Percentiles rank a stretch among this genome's conserved stretches.
Conservation (phyloP, 2,797 vertebrate species). For the Lepus townsendii region DNA sequence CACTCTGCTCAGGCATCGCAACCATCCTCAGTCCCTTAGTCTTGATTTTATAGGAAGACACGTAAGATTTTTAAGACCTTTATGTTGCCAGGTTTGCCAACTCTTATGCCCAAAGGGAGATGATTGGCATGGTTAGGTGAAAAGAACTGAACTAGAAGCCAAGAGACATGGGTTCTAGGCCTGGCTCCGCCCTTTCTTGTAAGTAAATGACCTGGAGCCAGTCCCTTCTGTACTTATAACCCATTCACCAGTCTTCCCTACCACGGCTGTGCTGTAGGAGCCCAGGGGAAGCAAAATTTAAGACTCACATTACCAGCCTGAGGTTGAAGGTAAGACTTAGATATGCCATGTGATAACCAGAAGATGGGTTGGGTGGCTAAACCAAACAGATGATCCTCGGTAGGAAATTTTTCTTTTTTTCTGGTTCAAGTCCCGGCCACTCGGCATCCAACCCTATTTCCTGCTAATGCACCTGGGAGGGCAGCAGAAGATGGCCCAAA, state of each 20-base stretch:
- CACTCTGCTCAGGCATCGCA: too few species aligned
- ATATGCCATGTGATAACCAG: background rate
- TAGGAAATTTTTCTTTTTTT: conserved; percentile 5
- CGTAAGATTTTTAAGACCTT: background rate
- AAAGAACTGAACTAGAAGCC: background rate
- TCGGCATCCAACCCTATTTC: too few species aligned
- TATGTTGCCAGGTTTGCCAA: background rate
- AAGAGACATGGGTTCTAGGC: background rate
- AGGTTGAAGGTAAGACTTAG: background rate
- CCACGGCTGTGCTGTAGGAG: background rate
- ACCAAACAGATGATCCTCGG: background rate
- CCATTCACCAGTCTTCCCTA: background rate
- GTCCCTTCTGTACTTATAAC: background rate
- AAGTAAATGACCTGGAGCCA: background rate
- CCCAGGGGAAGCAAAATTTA: background rate
- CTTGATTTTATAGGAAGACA: background rate
- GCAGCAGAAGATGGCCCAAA: too few species aligned
- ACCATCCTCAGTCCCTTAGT: background rate
- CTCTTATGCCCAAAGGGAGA: background rate
- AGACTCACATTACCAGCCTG: background rate
- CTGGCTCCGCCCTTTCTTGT: background rate
- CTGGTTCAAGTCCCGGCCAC: background rate
- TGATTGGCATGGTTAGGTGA: background rate
- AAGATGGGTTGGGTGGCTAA: background rate
- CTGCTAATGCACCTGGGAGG: too few species aligned